Evolutionary conservation across 1,140 invertebrate species (phyloP).

Genomic region (Ectropis grisescens): DNA sequence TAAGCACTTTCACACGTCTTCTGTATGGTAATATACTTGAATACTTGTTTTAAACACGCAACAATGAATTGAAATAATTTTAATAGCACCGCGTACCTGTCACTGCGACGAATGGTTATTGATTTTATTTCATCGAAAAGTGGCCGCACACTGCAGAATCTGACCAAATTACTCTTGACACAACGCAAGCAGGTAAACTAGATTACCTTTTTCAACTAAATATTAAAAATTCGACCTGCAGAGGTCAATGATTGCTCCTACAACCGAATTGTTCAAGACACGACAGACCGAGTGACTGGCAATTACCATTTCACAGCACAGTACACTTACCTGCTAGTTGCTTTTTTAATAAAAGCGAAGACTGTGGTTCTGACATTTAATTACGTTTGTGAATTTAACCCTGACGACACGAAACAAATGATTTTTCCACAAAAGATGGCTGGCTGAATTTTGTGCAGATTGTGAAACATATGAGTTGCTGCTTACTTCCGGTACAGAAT

Average conservation of each 20-base stretch:
- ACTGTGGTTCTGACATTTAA: conserved; percentile 95
- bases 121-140: conserved; percentile 43
- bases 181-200: too few species aligned
- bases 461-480: conserved; percentile 68
- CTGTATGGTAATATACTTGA: too few species aligned
- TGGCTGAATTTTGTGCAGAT: conserved; percentile 69
- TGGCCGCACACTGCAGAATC: conserved; percentile 1
- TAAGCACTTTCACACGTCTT: not conserved
- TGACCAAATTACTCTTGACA: too few species aligned
- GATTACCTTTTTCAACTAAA: too few species aligned
- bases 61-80: too few species aligned
- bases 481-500: conserved; percentile 53
- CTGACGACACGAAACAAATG: conserved; percentile 73
- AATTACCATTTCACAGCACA: conserved; percentile 23
- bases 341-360: conserved; percentile 93
- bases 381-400: conserved; percentile 76
- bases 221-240: conserved; percentile 43
- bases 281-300: conserved; percentile 26
- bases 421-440: conserved; percentile 74
- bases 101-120: conserved; percentile 39
- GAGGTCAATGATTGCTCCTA: conserved; percentile 60
- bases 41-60: too few species aligned
- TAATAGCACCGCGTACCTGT: conserved; percentile 40
- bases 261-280: too few species aligned
- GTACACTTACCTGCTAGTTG: conserved; percentile 89